These are phyloP conservation scores for Crotalus horridus DNA, from an alignment of 2,113 vertebrate species.

Conservation along the genomic window DNA sequence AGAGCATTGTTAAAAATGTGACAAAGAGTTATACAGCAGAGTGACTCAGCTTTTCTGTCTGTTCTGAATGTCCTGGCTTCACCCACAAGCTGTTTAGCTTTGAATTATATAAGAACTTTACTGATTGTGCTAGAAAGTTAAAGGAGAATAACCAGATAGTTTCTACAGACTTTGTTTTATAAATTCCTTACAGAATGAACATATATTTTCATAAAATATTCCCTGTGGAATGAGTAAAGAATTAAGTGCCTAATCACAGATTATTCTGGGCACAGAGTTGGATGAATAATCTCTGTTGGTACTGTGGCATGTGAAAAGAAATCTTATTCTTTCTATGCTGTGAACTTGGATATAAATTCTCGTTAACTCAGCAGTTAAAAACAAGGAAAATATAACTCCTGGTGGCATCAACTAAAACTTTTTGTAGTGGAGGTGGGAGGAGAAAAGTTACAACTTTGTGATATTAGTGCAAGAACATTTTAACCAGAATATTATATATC, in stretches of 20 bases:
- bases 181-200: slow-evolving; percentile 4
- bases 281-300: neutral
- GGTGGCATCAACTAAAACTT: neutral
- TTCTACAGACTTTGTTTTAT: slow-evolving; percentile 6
- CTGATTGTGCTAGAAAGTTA: slow-evolving; percentile 16
- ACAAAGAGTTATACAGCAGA: slow-evolving; percentile 23
- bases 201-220: slow-evolving; percentile 13
- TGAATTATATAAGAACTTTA: slow-evolving; percentile 36
- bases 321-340: neutral
- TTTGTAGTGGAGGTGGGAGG: too few relatives aligned
- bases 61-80: slow-evolving; percentile 34
- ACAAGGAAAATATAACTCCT: neutral
- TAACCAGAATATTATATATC: neutral
- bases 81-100: slow-evolving; percentile 36
- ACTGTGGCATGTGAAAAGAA: neutral
- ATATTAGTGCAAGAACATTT: neutral
- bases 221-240: slow-evolving; percentile 7
- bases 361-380: neutral
- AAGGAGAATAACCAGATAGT: neutral
- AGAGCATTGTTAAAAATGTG: slow-evolving; percentile 35
- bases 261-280: neutral
- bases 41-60: slow-evolving; percentile 48
- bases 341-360: neutral
- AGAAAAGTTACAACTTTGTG: neutral
- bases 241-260: neutral